These are phyloP conservation scores for Pseudochaenichthys georgianus DNA, from an alignment of 2,797 vertebrate species.

Conservation along the genomic window DNA sequence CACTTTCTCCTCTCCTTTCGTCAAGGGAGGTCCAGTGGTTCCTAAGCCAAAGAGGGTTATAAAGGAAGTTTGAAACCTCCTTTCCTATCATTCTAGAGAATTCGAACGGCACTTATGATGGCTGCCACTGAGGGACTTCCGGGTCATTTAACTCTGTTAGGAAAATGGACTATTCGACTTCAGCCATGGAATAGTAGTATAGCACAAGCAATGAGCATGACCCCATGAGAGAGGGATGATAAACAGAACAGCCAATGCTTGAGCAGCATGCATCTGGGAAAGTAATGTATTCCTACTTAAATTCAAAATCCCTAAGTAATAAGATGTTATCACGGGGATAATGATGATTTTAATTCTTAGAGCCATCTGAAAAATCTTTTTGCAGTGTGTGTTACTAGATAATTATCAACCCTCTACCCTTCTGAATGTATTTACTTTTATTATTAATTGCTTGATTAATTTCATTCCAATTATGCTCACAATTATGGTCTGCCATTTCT, in stretches of 20 bases:
- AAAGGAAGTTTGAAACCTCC: too few relatives aligned
- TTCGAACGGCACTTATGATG: too few relatives aligned
- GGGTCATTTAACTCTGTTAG: too few relatives aligned
- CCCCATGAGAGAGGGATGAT: background rate
- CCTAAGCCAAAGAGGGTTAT: too few relatives aligned
- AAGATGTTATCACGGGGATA: background rate
- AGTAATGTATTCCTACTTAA: background rate
- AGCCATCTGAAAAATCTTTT: constrained; percentile 10
- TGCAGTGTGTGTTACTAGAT: background rate
- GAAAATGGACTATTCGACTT: too few relatives aligned
- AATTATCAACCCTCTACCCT: background rate
- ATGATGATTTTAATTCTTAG: constrained; percentile 8
- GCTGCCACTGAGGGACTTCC: too few relatives aligned
- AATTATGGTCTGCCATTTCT: constrained; percentile 17
- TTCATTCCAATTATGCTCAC: constrained; percentile 30
- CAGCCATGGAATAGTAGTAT: background rate
- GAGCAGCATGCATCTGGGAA: background rate
- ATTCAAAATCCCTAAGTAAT: constrained; percentile 5
- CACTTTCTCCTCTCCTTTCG: too few relatives aligned
- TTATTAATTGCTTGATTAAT: constrained; percentile 46
- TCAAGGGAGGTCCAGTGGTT: too few relatives aligned
- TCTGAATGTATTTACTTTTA: constrained; percentile 19
- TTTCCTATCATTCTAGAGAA: too few relatives aligned
- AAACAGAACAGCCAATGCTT: too few relatives aligned
- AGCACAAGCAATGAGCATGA: background rate